phyloP scores from a whole-genome alignment of 92 coral and sea anemone species.

The Actinernus sp. region DNA sequence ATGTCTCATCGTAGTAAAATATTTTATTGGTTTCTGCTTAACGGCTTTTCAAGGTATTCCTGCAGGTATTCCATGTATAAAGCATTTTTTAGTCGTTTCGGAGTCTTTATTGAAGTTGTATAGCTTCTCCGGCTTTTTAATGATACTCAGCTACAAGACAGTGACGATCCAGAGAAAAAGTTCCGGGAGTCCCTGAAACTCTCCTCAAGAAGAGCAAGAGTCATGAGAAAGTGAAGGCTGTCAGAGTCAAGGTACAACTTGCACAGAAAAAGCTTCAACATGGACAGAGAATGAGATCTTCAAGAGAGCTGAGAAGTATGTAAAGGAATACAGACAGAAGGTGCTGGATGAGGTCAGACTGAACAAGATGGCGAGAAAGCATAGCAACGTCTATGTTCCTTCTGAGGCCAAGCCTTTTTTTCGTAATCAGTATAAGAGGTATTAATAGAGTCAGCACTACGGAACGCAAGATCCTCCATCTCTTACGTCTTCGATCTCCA shows the following conservation, averaged over 20 bases:
- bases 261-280: conserved; percentile 86
- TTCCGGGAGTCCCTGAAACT: conserved; percentile 99
- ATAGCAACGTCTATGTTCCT: conserved; percentile 94
- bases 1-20: too few species aligned
- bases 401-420: conserved; percentile 94
- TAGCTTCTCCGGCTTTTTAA: too few species aligned
- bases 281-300: conserved; percentile 86
- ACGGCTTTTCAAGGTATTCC: too few species aligned
- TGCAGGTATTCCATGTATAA: too few species aligned
- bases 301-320: conserved; percentile 97
- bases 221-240: conserved; percentile 91
- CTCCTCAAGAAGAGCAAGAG: conserved; percentile 97
- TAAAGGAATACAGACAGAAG: conserved; percentile 92
- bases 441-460: conserved; percentile 98
- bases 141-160: too few species aligned
- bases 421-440: conserved; percentile 98
- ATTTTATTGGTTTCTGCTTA: too few species aligned
- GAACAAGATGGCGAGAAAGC: conserved; percentile 81
- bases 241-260: conserved; percentile 84
- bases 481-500: conserved; percentile 89
- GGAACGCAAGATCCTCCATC: conserved; percentile 96
- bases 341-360: conserved; percentile 92
- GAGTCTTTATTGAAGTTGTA: too few species aligned
- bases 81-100: too few species aligned
- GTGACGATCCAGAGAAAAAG: conserved; percentile 73